Conservation (phyloP, 1,140 invertebrate species). For the Epicauta chinensis region DNA sequence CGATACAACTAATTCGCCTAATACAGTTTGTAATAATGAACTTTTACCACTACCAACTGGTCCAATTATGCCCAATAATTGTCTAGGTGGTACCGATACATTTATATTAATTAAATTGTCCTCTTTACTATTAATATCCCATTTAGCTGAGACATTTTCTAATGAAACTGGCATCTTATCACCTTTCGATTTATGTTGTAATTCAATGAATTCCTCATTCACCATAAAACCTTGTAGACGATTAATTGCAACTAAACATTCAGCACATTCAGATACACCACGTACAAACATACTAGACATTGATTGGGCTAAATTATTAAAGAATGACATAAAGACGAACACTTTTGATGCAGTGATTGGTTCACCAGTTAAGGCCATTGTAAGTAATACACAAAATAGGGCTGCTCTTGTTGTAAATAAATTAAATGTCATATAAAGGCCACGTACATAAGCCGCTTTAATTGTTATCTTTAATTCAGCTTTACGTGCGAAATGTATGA, state of each 20-base stretch:
- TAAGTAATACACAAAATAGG: slow-evolving; percentile 56
- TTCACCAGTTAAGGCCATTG: slow-evolving; percentile 50
- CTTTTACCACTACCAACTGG: slow-evolving; percentile 58
- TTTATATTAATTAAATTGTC: slow-evolving; percentile 47
- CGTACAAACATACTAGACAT: slow-evolving; percentile 66
- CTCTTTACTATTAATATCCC: slow-evolving; percentile 37
- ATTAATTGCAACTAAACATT: slow-evolving; percentile 54
- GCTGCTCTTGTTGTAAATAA: slow-evolving; percentile 63
- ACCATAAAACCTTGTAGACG: slow-evolving; percentile 50
- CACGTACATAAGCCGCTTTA: slow-evolving; percentile 62
- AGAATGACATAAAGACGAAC: slow-evolving; percentile 61
- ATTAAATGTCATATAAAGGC: slow-evolving; percentile 66
- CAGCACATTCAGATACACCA: slow-evolving; percentile 57
- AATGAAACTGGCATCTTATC: slow-evolving; percentile 32
- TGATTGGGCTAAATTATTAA: slow-evolving; percentile 56
- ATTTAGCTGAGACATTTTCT: slow-evolving; percentile 43
- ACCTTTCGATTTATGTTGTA: slow-evolving; percentile 16
- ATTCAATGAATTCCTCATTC: slow-evolving; percentile 46
- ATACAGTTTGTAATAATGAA: slow-evolving; percentile 44
- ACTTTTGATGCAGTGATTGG: slow-evolving; percentile 53
- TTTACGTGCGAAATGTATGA: slow-evolving; percentile 53
- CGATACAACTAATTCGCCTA: slow-evolving; percentile 53
- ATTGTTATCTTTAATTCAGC: slow-evolving; percentile 56
- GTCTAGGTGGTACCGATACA: slow-evolving; percentile 48
- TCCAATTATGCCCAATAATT: slow-evolving; percentile 56